A percentile compares a stretch with the other conserved stretches of the same genome.
phyloP scores from a whole-genome alignment of 2,113 vertebrate genomes.

The Cheirogaleus medius region DNA sequence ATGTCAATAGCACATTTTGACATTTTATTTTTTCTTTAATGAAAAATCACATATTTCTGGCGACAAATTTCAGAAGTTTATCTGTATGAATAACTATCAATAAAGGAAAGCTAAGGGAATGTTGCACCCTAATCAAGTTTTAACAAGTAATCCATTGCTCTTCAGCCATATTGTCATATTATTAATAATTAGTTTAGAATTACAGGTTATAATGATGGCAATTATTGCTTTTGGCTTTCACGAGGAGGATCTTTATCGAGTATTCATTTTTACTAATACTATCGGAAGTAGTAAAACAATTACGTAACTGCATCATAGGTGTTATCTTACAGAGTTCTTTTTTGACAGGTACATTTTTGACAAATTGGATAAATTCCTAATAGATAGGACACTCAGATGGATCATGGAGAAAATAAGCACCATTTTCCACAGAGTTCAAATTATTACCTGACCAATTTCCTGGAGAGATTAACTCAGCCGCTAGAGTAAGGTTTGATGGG shows the following conservation, averaged over 20 bases:
- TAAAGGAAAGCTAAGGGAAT: background rate
- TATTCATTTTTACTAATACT: background rate
- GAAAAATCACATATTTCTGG: conserved; percentile 4
- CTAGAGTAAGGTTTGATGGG: background rate
- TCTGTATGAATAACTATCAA: background rate
- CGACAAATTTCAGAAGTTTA: background rate
- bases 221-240: conserved; percentile 4
- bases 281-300: background rate
- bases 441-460: background rate
- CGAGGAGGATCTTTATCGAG: background rate
- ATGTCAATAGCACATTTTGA: background rate
- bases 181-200: background rate
- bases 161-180: background rate
- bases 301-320: background rate
- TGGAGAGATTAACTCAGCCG: background rate
- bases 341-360: background rate
- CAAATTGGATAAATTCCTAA: background rate
- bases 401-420: background rate
- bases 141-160: background rate
- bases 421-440: background rate
- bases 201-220: background rate
- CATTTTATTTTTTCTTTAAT: background rate
- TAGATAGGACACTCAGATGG: background rate
- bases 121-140: background rate
- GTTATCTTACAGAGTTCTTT: background rate